A percentile compares a stretch with the other conserved stretches of the same genome.
phyloP scores from a whole-genome alignment of 2,797 vertebrate genomes.

The Tolypeutes matacus region DNA sequence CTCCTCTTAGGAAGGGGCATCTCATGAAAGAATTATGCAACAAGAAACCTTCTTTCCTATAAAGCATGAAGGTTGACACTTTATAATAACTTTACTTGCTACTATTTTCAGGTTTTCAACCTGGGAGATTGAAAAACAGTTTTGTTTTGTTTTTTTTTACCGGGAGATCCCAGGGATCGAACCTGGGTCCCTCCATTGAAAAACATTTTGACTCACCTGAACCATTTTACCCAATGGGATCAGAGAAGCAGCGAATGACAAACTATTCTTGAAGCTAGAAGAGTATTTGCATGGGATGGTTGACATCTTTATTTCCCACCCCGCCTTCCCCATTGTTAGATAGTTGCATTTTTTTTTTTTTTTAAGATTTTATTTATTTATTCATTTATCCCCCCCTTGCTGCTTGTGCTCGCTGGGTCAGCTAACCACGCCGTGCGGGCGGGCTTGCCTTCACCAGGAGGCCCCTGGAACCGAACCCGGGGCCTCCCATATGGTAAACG shows the following conservation, averaged over 20 bases:
- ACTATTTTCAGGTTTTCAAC: not conserved
- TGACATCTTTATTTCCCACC: not conserved
- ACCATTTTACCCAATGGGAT: not conserved
- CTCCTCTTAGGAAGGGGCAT: not conserved
- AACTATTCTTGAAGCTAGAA: not conserved
- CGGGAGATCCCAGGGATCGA: no score
- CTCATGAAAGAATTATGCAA: not conserved
- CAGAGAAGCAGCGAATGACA: not conserved
- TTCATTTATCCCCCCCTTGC: no score
- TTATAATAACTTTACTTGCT: not conserved
- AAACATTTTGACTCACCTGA: not conserved
- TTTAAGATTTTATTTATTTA: no score
- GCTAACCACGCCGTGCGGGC: no score
- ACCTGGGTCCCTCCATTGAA: no score
- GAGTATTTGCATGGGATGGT: not conserved
- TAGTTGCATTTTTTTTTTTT: no score
- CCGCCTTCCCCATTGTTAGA: not conserved
- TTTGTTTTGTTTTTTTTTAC: no score
- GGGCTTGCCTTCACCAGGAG: no score
- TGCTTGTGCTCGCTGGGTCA: no score
- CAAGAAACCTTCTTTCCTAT: not conserved
- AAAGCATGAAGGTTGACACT: not conserved
- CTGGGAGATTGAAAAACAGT: not conserved
- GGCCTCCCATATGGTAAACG: no score
- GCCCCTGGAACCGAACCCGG: no score